Conservation (phyloP, 2,797 vertebrate species). For the Centroberyx gerrardi region DNA sequence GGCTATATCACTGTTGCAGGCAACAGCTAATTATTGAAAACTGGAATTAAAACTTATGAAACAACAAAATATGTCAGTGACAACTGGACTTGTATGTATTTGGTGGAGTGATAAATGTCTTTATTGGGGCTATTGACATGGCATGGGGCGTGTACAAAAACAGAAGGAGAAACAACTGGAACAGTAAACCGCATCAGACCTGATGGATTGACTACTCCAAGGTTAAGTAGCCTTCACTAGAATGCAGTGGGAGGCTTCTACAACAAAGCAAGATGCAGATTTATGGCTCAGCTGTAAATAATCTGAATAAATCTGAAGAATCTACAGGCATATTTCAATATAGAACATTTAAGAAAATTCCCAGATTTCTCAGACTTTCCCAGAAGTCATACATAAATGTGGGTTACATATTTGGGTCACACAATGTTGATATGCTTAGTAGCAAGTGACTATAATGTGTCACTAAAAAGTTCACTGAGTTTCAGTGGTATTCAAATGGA, state of each 20-base stretch:
- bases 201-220: slow-evolving; percentile 46
- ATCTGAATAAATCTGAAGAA: neutral
- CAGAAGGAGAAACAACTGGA: slow-evolving; percentile 54
- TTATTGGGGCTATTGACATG: slow-evolving; percentile 36
- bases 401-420: no score
- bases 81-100: slow-evolving; percentile 3
- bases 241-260: slow-evolving; percentile 6
- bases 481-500: no score
- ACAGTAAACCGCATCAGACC: slow-evolving; percentile 33
- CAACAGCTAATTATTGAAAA: no score
- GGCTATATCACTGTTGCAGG: no score
- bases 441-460: no score
- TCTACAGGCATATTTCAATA: neutral
- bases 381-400: neutral
- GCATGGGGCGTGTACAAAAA: slow-evolving; percentile 32
- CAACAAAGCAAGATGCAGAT: neutral
- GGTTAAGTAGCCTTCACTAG: slow-evolving; percentile 46
- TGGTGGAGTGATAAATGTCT: slow-evolving; percentile 33
- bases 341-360: neutral
- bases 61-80: neutral
- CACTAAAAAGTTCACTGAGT: no score
- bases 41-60: neutral
- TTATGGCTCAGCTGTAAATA: slow-evolving; percentile 28
- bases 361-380: no score
- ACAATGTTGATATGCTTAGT: no score